Percentiles rank a stretch among this genome's conserved stretches.
Conservation (phyloP, 2,113 vertebrate species). For the Halichoerus grypus region DNA sequence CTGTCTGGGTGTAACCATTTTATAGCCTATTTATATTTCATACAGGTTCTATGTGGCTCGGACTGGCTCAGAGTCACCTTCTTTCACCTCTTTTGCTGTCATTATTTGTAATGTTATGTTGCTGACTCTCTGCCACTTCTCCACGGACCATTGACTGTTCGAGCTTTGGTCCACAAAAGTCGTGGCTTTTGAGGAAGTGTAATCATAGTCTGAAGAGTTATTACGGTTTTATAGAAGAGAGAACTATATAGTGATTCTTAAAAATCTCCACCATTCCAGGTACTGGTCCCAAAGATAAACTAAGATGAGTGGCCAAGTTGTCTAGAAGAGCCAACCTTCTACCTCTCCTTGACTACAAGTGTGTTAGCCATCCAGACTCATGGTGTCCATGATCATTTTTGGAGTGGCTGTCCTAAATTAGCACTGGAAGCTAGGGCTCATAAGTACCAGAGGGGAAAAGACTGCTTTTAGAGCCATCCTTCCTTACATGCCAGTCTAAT, state of each 20-base stretch:
- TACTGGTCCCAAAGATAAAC: background rate
- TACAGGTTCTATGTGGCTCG: background rate
- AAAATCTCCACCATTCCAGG: background rate
- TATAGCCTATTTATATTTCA: conserved; percentile 9
- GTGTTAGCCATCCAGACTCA: background rate
- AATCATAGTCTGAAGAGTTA: conserved; percentile 1
- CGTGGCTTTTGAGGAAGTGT: background rate
- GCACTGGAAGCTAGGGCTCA: background rate
- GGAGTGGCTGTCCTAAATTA: background rate
- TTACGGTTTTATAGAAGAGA: background rate
- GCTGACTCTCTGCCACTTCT: background rate
- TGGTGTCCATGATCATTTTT: background rate
- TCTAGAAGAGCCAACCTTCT: background rate
- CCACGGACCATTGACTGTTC: background rate
- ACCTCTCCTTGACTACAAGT: background rate
- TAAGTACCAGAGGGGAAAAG: conserved; percentile 20
- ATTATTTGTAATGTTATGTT: background rate
- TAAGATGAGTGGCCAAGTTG: background rate
- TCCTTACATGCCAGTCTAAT: background rate
- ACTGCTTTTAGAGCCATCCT: background rate
- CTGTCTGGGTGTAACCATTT: conserved; percentile 14
- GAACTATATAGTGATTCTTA: background rate
- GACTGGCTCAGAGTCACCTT: background rate
- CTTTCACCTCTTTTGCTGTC: background rate
- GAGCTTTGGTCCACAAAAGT: background rate